Conservation (phyloP, 2,888 invertebrate species). For the Macaria liturata region DNA sequence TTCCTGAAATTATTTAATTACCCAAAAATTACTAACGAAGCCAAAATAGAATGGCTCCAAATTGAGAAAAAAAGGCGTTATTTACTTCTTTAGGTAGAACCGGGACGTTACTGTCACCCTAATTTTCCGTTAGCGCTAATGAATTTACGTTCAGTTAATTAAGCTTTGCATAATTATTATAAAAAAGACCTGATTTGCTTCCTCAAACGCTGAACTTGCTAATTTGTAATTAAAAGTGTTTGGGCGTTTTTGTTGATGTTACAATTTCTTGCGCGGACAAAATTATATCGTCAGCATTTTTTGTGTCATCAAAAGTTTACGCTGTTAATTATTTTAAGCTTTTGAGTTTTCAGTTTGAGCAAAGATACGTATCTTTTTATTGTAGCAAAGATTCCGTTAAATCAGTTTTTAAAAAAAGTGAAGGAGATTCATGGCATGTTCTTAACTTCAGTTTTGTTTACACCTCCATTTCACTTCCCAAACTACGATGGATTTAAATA, state of each 20-base stretch:
- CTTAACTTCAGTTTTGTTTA: constrained; percentile 23
- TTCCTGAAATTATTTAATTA: too few species aligned
- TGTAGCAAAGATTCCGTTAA: too few species aligned
- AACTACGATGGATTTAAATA: constrained; percentile 45
- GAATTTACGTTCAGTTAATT: constrained; percentile 65
- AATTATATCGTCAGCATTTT: constrained; percentile 3
- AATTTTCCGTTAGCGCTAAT: constrained; percentile 57
- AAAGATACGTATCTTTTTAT: too few species aligned
- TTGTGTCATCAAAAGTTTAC: background rate
- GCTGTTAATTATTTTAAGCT: background rate
- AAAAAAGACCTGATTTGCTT: constrained; percentile 56
- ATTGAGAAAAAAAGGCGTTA: constrained; percentile 25
- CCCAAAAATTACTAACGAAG: too few species aligned
- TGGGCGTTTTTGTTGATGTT: constrained; percentile 57
- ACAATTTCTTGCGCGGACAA: constrained; percentile 35
- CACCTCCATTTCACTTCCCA: constrained; percentile 47
- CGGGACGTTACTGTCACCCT: constrained; percentile 48
- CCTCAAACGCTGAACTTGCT: constrained; percentile 59
- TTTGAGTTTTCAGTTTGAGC: background rate
- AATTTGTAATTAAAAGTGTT: constrained; percentile 71
- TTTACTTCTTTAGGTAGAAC: constrained; percentile 21
- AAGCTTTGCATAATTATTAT: constrained; percentile 74
- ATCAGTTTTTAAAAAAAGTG: too few species aligned
- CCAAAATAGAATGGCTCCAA: constrained; percentile 3
- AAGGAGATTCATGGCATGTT: background rate